phyloP scores from a whole-genome alignment of 2,113 vertebrate genomes.

The Pavo muticus region DNA sequence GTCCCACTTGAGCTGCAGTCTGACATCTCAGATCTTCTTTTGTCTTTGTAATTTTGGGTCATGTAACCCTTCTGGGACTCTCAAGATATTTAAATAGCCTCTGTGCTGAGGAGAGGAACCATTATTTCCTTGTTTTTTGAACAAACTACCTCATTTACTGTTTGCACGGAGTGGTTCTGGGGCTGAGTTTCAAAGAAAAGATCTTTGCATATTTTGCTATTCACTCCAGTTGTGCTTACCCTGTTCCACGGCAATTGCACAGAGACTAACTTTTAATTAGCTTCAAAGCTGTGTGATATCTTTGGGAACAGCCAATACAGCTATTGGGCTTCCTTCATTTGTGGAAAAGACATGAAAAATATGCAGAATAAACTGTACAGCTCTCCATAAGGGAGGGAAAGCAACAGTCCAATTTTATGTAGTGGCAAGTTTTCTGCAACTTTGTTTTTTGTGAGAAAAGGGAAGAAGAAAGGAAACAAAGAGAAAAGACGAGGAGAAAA shows the following conservation, averaged over 20 bases:
- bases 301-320: background rate
- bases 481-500: background rate
- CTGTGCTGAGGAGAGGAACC: background rate
- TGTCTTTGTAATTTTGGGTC: slow-evolving; percentile 31
- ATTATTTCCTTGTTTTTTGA: background rate
- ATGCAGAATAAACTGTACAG: background rate
- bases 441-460: slow-evolving; percentile 19
- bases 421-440: background rate
- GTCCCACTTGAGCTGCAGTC: background rate
- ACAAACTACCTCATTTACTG: background rate
- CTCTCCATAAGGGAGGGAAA: background rate
- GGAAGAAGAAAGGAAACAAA: background rate
- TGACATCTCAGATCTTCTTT: background rate
- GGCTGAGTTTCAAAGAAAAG: slow-evolving; percentile 47
- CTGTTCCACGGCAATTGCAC: background rate
- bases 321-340: background rate
- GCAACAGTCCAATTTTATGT: background rate
- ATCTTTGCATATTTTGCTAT: background rate
- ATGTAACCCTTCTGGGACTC: background rate
- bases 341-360: background rate
- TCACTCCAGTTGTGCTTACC: background rate
- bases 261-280: slow-evolving; percentile 43
- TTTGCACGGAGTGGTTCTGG: slow-evolving; percentile 7
- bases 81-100: slow-evolving; percentile 15
- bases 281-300: slow-evolving; percentile 6